Evolutionary conservation across 2,888 invertebrate genomes (phyloP).

Genomic region (Leucania comma): DNA sequence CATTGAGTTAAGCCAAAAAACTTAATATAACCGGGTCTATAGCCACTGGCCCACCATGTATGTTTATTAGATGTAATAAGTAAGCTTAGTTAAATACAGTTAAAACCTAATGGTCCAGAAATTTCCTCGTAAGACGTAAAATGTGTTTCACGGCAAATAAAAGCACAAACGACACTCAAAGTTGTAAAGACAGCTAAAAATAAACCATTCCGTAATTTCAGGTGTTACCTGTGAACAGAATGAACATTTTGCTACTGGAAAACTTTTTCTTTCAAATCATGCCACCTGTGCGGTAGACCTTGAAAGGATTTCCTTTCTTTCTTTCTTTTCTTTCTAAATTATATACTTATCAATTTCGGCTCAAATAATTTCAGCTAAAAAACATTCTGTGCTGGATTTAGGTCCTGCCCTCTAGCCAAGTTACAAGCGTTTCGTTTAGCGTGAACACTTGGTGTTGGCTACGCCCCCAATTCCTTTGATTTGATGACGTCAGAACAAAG

Average conservation of each 20-base stretch:
- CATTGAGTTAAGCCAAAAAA: neutral
- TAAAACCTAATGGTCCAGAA: conserved; percentile 50
- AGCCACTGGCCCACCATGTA: conserved; percentile 10
- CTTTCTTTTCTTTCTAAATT: no score
- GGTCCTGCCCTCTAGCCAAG: no score
- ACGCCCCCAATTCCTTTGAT: no score
- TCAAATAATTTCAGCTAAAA: no score
- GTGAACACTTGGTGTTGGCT: no score
- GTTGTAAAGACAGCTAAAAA: conserved; percentile 30
- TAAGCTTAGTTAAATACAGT: conserved; percentile 37
- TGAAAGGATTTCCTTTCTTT: no score
- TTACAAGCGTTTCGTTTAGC: no score
- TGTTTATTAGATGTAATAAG: conserved; percentile 44
- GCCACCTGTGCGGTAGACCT: no score
- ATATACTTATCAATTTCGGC: no score
- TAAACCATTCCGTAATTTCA: conserved; percentile 28
- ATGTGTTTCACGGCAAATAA: conserved; percentile 47
- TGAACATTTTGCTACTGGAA: neutral
- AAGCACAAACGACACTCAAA: conserved; percentile 39
- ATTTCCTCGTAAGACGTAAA: conserved; percentile 46
- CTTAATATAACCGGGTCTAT: neutral
- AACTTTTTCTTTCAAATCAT: neutral
- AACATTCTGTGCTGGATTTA: no score
- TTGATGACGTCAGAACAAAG: no score
- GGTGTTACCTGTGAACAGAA: neutral